Evolutionary conservation across 1,140 invertebrate genomes (phyloP).

Genomic region (Chrysoperla carnea): DNA sequence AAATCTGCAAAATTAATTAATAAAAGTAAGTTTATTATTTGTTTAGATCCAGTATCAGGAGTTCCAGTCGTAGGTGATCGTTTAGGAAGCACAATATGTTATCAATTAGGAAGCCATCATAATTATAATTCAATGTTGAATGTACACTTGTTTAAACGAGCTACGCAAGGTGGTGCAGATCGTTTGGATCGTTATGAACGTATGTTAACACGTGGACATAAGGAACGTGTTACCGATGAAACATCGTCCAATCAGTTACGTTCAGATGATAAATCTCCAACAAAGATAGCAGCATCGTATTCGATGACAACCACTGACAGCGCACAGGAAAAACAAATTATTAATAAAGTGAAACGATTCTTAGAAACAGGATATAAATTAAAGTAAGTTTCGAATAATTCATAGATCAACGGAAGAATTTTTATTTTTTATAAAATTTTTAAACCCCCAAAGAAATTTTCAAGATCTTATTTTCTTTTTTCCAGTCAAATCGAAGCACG

Average conservation of each 20-base stretch:
- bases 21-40: no score
- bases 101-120: constrained; percentile 26
- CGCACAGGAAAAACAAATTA: constrained; percentile 11
- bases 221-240: constrained; percentile 10
- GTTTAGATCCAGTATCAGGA: constrained; percentile 45
- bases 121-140: constrained; percentile 72
- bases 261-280: no score
- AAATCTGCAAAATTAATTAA: background rate
- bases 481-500: constrained; percentile 43
- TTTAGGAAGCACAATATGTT: no score
- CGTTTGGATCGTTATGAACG: constrained; percentile 34
- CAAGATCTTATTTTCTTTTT: no score
- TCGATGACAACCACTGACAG: constrained; percentile 8
- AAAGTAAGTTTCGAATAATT: constrained; percentile 13
- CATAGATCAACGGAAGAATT: no score
- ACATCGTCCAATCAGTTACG: background rate
- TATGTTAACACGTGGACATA: constrained; percentile 34
- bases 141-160: constrained; percentile 47
- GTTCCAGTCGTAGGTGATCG: constrained; percentile 43
- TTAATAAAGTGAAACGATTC: constrained; percentile 14
- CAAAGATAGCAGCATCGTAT: no score
- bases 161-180: constrained; percentile 13
- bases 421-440: no score
- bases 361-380: constrained; percentile 18
- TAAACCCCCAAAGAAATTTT: no score